Evolutionary conservation across 2,797 vertebrate genomes (phyloP).

Genomic region (Sternotherus odoratus): DNA sequence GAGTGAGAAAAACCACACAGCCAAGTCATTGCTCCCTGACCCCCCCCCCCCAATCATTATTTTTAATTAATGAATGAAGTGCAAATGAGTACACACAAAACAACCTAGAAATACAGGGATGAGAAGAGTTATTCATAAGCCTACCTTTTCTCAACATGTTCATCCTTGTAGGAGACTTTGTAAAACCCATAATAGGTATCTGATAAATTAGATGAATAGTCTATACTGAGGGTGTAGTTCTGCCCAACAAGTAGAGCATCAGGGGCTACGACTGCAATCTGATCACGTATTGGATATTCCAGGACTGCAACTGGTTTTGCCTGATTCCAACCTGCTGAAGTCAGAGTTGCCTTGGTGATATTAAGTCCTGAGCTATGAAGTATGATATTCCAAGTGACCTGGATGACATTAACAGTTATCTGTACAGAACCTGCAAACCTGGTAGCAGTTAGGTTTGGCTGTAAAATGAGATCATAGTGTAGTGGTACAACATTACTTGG

Average conservation of each 20-base stretch:
- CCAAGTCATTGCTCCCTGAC: neutral
- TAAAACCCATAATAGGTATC: constrained; percentile 92
- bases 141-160: constrained; percentile 86
- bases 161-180: constrained; percentile 88
- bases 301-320: constrained; percentile 80
- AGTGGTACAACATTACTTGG: constrained; percentile 86
- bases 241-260: constrained; percentile 85
- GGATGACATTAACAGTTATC: constrained; percentile 84
- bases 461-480: constrained; percentile 88
- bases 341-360: constrained; percentile 87
- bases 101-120: neutral
- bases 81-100: neutral
- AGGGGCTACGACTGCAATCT: constrained; percentile 88
- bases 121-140: neutral
- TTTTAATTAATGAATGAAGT: neutral
- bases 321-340: constrained; percentile 77
- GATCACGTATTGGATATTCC: constrained; percentile 89
- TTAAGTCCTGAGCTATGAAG: constrained; percentile 90
- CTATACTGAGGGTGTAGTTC: constrained; percentile 85
- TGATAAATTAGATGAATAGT: constrained; percentile 89
- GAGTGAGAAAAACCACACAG: neutral
- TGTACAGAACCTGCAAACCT: constrained; percentile 86
- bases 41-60: neutral
- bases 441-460: constrained; percentile 88
- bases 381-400: constrained; percentile 86